Evolutionary conservation across 1,140 invertebrate species (phyloP), one percentile per base, ranked within the genome.

Genomic region (Drosophila tani): DNA sequence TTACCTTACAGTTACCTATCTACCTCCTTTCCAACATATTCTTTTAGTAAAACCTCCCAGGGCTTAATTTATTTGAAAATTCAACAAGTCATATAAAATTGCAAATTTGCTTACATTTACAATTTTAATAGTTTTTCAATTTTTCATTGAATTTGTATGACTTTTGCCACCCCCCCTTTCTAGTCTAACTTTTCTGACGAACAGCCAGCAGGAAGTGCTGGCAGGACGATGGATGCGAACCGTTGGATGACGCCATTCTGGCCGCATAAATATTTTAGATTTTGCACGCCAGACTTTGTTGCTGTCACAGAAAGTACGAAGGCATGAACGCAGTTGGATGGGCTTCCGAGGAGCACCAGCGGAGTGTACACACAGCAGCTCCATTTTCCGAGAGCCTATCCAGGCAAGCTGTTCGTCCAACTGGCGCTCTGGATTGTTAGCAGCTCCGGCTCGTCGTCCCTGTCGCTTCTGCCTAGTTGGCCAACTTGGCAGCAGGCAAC

Each of bases 261-360:
- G 81, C 68, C 81, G 84, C 84, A 87, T 87, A 84, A 87, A 87
- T 90, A 87, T 87, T 88, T 87, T 87, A 87, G 84, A 88, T 80
- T 73, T 84, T 81, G 19, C 77, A 80, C 53, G 60, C 59, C 67
- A 77, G 63, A 73, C 65, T 76, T 64, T 65, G 67, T 58, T 68
- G 66, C 51, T 67, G 62, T 66, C 43, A 63, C 50, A 71, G 51
- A 32, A 35, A 56, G 14, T 56, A 21, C 5, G 27, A 7, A n/a
- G 27, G 27, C 8, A 24, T 21, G 15, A 7, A 2, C 32, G 9
- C 9, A 35, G 32, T 35, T 35, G 32, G 11, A 53, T 6, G 15
- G 9, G 17, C 9, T 11, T 49, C 9, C 50, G n/a, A 27, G 11
- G 15, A 24, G 12, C 1, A 6, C 12, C 21, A n/a, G 2, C n/a